A percentile compares a stretch with the other conserved stretches of the same genome.
Evolutionary conservation across 2,888 invertebrate genomes (phyloP).

Genomic region (Deilephila elpenor): DNA sequence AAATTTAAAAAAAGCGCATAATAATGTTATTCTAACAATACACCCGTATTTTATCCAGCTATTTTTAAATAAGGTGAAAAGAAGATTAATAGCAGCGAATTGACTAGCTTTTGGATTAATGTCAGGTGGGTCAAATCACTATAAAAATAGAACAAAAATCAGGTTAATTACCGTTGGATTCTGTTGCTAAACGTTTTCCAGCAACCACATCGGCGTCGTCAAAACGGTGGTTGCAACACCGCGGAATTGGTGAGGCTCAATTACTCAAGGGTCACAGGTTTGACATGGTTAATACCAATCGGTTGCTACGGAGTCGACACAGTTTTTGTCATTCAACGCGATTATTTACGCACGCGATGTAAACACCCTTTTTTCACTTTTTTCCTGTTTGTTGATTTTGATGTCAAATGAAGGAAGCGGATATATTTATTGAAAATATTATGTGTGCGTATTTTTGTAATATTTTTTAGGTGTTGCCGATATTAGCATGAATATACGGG

Average conservation of each 20-base stretch:
- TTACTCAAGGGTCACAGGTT: constrained; percentile 1
- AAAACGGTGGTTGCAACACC: not conserved
- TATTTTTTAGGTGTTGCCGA: too few relatives aligned
- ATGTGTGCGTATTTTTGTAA: too few relatives aligned
- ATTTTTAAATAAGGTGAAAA: too few relatives aligned
- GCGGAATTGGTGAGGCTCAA: constrained; percentile 1
- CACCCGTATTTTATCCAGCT: too few relatives aligned
- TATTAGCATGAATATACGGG: too few relatives aligned
- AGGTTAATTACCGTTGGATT: not conserved
- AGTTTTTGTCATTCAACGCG: not conserved
- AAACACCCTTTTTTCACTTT: not conserved
- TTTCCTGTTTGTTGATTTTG: constrained; percentile 2
- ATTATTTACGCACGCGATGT: not conserved
- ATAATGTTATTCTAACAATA: too few relatives aligned
- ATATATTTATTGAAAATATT: not conserved
- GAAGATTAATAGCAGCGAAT: too few relatives aligned
- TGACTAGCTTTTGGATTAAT: too few relatives aligned
- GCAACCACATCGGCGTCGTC: not conserved
- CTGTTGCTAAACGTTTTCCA: not conserved
- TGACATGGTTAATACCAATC: not conserved
- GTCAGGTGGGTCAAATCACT: not conserved
- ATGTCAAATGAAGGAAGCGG: not conserved
- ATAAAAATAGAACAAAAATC: not conserved
- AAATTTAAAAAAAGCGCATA: too few relatives aligned
- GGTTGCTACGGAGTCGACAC: not conserved